Percentiles rank a stretch among this genome's conserved stretches.
Evolutionary conservation across 2,888 invertebrate species (phyloP).

Genomic region (Clepsis dumicolana): DNA sequence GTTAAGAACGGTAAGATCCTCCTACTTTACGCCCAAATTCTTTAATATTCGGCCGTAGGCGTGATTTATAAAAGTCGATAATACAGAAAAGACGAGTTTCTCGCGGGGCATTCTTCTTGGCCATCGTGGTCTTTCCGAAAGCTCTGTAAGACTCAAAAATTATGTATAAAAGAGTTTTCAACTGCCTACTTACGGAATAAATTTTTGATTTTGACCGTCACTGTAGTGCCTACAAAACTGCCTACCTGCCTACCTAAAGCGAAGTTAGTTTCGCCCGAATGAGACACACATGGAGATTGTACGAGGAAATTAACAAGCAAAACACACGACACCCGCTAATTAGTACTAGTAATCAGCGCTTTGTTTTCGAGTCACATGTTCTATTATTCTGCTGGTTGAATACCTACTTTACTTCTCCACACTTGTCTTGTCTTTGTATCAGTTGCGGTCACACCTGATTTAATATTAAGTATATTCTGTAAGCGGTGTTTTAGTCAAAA

Average conservation of each 20-base stretch:
- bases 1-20: conserved; percentile 10
- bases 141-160: no score
- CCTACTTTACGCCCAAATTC: not conserved
- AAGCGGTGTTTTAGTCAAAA: conserved; percentile 9
- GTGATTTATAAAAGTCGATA: not conserved
- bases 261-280: not conserved
- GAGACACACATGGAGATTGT: not conserved
- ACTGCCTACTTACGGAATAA: no score
- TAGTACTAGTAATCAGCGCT: not conserved
- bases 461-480: not conserved
- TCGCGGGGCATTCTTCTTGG: no score
- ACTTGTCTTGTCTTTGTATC: not conserved
- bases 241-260: no score
- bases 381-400: not conserved
- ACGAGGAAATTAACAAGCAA: not conserved
- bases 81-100: not conserved
- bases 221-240: no score
- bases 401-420: not conserved
- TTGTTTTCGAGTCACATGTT: not conserved
- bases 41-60: not conserved
- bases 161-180: no score
- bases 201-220: no score
- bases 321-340: not conserved
- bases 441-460: conserved; percentile 19
- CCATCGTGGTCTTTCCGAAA: no score